These are phyloP conservation scores for Mixornis gularis DNA, from an alignment of 2,113 vertebrate genomes.

Conservation along the genomic window DNA sequence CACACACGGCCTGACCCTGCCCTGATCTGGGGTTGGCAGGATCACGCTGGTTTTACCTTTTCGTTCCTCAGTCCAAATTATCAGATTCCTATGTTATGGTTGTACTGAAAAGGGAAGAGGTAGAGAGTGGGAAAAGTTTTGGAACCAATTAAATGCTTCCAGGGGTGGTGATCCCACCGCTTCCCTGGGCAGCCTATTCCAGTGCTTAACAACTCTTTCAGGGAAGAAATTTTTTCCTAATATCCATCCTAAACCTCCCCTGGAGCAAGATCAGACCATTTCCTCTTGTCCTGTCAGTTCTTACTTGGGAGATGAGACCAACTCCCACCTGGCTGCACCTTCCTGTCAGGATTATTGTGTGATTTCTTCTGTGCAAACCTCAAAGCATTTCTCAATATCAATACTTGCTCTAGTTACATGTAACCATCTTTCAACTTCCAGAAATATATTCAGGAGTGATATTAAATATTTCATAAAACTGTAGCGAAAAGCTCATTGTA, in stretches of 20 bases:
- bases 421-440: slow-evolving; percentile 44
- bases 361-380: slow-evolving; percentile 30
- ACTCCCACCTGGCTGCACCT: not conserved
- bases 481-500: slow-evolving; percentile 10
- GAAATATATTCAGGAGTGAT: slow-evolving; percentile 26
- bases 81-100: not conserved
- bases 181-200: not conserved
- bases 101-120: not conserved
- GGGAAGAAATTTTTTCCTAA: not conserved
- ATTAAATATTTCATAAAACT: slow-evolving; percentile 60
- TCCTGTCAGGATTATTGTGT: not conserved
- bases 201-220: not conserved
- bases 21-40: not conserved
- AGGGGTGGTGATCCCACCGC: not conserved
- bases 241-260: not conserved
- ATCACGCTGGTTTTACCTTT: not conserved
- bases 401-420: slow-evolving; percentile 25
- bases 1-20: not conserved
- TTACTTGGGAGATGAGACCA: not conserved
- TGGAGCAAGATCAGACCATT: not conserved
- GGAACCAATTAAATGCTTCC: not conserved
- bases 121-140: not conserved
- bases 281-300: not conserved
- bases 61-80: not conserved
- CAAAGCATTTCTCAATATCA: slow-evolving; percentile 39